Conservation (phyloP, 2,113 vertebrate genomes). For the Talpa occidentalis region DNA sequence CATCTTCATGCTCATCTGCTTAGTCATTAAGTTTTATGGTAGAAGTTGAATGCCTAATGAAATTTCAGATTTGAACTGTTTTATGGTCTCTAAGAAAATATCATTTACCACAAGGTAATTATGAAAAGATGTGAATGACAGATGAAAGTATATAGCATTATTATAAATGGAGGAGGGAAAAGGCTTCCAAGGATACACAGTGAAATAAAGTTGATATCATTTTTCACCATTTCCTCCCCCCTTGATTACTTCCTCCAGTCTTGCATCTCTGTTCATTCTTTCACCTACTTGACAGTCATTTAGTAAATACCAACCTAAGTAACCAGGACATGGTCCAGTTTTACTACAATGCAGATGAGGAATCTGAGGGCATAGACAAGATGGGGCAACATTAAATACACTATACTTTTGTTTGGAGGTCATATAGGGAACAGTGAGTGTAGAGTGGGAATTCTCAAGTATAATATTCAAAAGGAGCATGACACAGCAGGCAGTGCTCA, state of each 20-base stretch:
- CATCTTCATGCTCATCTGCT: conserved; percentile 71
- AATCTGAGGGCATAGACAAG: background rate
- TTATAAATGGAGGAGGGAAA: conserved; percentile 79
- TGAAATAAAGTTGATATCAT: conserved; percentile 58
- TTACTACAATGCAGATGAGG: background rate
- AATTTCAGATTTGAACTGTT: conserved; percentile 72
- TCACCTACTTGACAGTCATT: background rate
- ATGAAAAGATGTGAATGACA: conserved; percentile 84
- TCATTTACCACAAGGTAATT: conserved; percentile 80
- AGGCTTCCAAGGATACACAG: conserved; percentile 62
- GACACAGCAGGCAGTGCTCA: background rate
- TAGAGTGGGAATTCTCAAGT: background rate
- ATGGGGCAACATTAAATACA: background rate
- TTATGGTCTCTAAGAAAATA: conserved; percentile 83
- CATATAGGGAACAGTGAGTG: background rate
- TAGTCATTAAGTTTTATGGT: conserved; percentile 75
- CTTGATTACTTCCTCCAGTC: background rate
- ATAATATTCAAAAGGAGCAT: background rate
- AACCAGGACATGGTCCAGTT: background rate
- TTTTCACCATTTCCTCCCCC: background rate
- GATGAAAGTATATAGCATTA: conserved; percentile 79
- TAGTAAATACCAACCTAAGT: background rate
- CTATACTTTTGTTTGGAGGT: background rate
- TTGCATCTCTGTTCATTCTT: background rate
- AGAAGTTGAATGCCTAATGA: conserved; percentile 72